A percentile compares a stretch with the other conserved stretches of the same genome.
These are phyloP conservation scores for Listrodromus nycthemerus DNA, from an alignment of 2,888 invertebrate species.

Conservation along the genomic window DNA sequence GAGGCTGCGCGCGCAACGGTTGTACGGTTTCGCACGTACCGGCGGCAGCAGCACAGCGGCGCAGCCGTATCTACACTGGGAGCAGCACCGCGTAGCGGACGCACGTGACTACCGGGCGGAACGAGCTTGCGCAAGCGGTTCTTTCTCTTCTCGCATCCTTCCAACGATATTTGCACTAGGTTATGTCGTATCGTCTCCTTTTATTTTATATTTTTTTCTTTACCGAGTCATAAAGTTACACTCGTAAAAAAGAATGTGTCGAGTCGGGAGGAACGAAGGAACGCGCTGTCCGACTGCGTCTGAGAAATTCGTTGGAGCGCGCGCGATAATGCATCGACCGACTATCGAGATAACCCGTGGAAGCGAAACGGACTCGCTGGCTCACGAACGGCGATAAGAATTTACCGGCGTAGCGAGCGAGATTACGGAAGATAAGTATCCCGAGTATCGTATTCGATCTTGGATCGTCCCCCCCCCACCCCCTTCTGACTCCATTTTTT, in stretches of 20 bases:
- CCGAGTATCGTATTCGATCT: neutral
- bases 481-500: neutral
- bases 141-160: neutral
- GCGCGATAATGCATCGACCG: neutral
- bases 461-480: too few species aligned
- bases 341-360: conserved; percentile 3
- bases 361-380: neutral
- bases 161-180: neutral
- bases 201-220: neutral
- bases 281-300: neutral
- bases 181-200: neutral
- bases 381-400: conserved; percentile 3
- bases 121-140: conserved; percentile 8
- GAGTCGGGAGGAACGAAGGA: neutral
- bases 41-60: neutral
- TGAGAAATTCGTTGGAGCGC: neutral
- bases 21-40: neutral
- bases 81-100: conserved; percentile 11
- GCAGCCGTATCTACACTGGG: neutral
- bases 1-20: neutral
- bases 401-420: neutral
- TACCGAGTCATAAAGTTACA: too few species aligned
- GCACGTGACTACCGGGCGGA: conserved; percentile 9
- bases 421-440: neutral
- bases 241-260: neutral